Evolutionary conservation across 2,797 vertebrate genomes (phyloP).

Genomic region (Acrossocheilus wenchowensis): DNA sequence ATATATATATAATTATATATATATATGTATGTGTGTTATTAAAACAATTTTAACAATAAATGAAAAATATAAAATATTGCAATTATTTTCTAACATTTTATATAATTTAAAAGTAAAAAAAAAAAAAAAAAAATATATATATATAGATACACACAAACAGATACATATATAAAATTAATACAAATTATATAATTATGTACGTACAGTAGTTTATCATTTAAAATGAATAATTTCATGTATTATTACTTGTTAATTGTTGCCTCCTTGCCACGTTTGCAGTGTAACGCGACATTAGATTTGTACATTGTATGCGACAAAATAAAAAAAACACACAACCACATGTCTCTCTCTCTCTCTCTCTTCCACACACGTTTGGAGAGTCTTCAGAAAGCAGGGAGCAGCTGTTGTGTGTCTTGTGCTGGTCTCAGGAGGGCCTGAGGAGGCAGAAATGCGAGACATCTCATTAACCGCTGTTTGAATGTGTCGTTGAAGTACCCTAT

Average conservation of each 20-base stretch:
- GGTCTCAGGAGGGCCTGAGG: conserved; percentile 46
- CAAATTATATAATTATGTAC: background rate
- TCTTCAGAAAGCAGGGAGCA: conserved; percentile 37
- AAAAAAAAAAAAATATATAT: background rate
- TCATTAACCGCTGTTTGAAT: conserved; percentile 55
- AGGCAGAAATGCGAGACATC: conserved; percentile 46
- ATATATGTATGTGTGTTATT: no score
- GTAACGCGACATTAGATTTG: background rate
- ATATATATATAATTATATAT: no score
- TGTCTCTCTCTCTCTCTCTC: background rate
- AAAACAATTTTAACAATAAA: no score
- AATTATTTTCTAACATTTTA: no score
- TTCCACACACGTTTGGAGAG: background rate
- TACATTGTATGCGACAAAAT: background rate
- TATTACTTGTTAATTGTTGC: background rate
- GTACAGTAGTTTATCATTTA: background rate
- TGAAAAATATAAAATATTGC: no score
- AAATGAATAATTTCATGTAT: background rate
- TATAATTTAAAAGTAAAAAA: no score
- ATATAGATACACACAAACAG: background rate
- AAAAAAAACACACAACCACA: background rate
- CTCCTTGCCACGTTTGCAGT: background rate
- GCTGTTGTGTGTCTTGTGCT: conserved; percentile 40
- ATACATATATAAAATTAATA: background rate
- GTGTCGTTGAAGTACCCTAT: conserved; percentile 32